phyloP scores from a whole-genome alignment of 2,797 vertebrate genomes.

The Lerista edwardsae region DNA sequence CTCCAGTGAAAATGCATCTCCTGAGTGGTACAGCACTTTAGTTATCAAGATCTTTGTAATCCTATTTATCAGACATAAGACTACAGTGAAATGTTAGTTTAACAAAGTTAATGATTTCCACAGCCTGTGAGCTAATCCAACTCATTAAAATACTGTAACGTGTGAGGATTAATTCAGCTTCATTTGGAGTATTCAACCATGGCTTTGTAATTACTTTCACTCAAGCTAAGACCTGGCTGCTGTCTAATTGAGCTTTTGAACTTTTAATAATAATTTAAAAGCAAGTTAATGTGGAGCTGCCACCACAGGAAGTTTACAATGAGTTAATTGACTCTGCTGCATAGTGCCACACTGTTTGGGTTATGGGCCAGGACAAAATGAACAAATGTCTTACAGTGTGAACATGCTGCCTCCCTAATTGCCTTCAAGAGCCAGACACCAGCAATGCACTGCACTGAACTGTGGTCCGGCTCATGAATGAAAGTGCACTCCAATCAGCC shows the following conservation, averaged over 20 bases:
- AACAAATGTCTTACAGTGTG: constrained; percentile 39
- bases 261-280: constrained; percentile 37
- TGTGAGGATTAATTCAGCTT: constrained; percentile 51
- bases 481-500: not conserved
- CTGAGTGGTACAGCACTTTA: not conserved
- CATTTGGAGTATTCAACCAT: constrained; percentile 53
- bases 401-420: constrained; percentile 16
- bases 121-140: constrained; percentile 50
- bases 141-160: constrained; percentile 60
- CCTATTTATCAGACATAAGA: not conserved
- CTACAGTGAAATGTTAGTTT: constrained; percentile 42
- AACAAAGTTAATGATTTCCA: constrained; percentile 50
- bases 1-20: not conserved
- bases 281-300: constrained; percentile 35
- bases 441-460: not conserved
- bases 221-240: constrained; percentile 44
- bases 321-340: constrained; percentile 10
- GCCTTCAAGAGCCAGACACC: not conserved
- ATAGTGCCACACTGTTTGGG: not conserved
- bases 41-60: constrained; percentile 41
- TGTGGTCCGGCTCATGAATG: not conserved
- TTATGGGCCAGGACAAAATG: not conserved
- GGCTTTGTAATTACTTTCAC: constrained; percentile 55
- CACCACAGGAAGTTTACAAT: constrained; percentile 39
- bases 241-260: constrained; percentile 58